Percentiles rank a stretch among this genome's conserved stretches.
Evolutionary conservation across 2,113 vertebrate species (phyloP).

Genomic region (Thinocorus orbignyianus): DNA sequence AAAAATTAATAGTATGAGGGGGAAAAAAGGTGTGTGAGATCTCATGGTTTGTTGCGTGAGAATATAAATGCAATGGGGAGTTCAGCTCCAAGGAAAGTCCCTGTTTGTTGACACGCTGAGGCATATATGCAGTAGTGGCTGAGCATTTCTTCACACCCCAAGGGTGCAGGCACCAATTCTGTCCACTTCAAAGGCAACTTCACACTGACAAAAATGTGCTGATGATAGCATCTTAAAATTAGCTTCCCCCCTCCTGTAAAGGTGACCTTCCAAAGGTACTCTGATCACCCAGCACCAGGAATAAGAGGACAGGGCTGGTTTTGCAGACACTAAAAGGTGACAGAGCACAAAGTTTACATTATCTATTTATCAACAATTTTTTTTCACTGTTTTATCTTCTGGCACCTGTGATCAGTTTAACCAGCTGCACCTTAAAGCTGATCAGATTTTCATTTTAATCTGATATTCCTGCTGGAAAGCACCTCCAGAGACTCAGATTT

Average conservation of each 20-base stretch:
- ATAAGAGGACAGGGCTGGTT: not conserved
- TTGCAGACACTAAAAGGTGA: not conserved
- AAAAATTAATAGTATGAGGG: not conserved
- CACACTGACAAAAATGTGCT: not conserved
- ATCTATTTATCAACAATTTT: not conserved
- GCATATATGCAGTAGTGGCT: not conserved
- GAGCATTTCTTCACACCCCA: not conserved
- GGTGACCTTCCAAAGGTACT: not conserved
- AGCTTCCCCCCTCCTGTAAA: not conserved
- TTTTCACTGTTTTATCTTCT: not conserved
- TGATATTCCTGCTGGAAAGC: not conserved
- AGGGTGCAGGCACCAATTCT: rapidly evolving
- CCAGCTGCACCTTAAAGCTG: not conserved
- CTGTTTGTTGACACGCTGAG: not conserved
- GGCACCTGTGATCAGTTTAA: not conserved
- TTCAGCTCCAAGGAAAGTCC: not conserved
- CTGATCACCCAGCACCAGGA: not conserved
- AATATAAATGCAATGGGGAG: not conserved
- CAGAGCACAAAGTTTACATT: not conserved
- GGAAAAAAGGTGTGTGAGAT: rapidly evolving
- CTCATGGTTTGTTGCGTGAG: not conserved
- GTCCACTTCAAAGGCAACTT: not conserved
- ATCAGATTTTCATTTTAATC: not conserved
- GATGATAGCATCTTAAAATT: too few relatives aligned
- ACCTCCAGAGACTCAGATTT: not conserved